phyloP scores from a whole-genome alignment of 2,888 invertebrate species.

The Nycteola revayana region DNA sequence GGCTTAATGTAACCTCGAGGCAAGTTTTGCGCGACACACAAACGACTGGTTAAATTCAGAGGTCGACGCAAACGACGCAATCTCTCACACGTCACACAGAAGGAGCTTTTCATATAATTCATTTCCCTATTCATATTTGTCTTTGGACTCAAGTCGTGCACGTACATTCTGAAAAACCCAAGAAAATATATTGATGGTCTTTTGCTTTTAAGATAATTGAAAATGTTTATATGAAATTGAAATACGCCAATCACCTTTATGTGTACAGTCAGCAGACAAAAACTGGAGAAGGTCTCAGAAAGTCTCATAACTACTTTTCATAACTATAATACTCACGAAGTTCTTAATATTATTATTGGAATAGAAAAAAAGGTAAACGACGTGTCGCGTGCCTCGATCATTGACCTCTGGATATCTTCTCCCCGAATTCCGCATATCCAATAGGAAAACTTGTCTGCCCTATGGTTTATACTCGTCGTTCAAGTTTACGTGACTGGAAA shows the following conservation, averaged over 20 bases:
- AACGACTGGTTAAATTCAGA: constrained; percentile 79
- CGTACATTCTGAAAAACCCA: constrained; percentile 35
- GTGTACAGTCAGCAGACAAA: constrained; percentile 9
- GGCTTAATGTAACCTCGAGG: constrained; percentile 79
- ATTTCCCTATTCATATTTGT: constrained; percentile 80
- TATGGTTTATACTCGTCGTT: constrained; percentile 76
- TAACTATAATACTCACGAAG: too few species aligned
- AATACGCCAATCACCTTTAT: constrained; percentile 7
- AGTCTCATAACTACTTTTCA: too few species aligned
- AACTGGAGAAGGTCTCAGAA: too few species aligned
- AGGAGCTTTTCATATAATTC: constrained; percentile 78
- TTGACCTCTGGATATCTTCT: constrained; percentile 33
- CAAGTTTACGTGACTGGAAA: constrained; percentile 81
- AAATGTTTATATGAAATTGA: constrained; percentile 14
- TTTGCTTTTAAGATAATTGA: constrained; percentile 23
- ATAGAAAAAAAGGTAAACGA: constrained; percentile 30
- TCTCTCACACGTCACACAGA: constrained; percentile 76
- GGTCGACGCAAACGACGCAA: constrained; percentile 79
- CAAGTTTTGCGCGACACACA: constrained; percentile 74
- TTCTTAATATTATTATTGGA: constrained; percentile 24
- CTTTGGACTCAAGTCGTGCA: constrained; percentile 64
- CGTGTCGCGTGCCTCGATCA: constrained; percentile 33
- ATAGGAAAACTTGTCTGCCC: constrained; percentile 44
- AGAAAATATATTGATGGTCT: constrained; percentile 17
- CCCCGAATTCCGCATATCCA: constrained; percentile 43